Conservation (phyloP, 2,113 vertebrate species). For the Stegastes partitus region DNA sequence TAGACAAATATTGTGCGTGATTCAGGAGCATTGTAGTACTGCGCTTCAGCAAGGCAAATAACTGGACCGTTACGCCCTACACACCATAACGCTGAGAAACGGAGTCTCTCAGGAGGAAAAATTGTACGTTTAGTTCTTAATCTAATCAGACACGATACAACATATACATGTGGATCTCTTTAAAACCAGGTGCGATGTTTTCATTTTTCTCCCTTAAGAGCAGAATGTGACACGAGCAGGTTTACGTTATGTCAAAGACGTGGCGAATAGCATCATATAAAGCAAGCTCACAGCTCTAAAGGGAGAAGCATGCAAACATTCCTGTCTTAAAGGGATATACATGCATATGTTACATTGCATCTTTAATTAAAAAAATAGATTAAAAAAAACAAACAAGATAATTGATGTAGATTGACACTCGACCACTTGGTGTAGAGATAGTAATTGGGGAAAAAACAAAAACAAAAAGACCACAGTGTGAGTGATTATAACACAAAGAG, state of each 20-base stretch:
- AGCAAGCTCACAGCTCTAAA: too few relatives aligned
- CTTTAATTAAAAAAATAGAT: neutral
- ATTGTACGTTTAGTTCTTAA: neutral
- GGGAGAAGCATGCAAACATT: neutral
- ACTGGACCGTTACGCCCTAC: slow-evolving; percentile 22
- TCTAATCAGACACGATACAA: too few relatives aligned
- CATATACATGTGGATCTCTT: too few relatives aligned
- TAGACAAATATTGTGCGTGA: slow-evolving; percentile 68
- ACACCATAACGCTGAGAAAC: slow-evolving; percentile 7
- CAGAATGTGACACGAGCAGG: too few relatives aligned
- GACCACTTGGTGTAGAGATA: slow-evolving; percentile 4
- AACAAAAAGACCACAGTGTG: neutral
- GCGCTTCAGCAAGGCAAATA: slow-evolving; percentile 42
- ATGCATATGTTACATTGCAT: too few relatives aligned
- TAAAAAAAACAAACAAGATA: neutral
- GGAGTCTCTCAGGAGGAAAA: slow-evolving; percentile 5
- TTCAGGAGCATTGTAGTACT: slow-evolving; percentile 46
- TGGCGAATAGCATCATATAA: too few relatives aligned
- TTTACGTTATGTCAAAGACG: too few relatives aligned
- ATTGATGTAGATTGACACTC: neutral
- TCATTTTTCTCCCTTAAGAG: too few relatives aligned
- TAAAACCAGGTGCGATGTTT: too few relatives aligned
- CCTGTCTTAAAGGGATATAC: too few relatives aligned
- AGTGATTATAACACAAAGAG: neutral
- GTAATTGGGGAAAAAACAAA: neutral